A percentile compares a stretch with the other conserved stretches of the same genome.
phyloP scores from a whole-genome alignment of 2,113 vertebrate species.

The Anolis sagrei region DNA sequence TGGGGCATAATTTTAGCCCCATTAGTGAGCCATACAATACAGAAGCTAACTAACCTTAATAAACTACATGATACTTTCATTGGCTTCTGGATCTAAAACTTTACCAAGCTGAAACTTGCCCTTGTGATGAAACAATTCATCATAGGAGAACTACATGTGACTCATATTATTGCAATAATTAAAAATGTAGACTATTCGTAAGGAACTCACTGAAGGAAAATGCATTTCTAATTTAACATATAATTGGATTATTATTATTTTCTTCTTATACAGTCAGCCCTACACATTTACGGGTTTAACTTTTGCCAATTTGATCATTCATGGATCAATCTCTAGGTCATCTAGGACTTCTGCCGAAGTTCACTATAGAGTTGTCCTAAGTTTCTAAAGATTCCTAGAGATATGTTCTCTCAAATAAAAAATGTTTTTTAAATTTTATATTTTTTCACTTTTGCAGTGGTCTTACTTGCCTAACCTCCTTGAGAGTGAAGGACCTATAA shows the following conservation, averaged over 20 bases:
- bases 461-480: too few relatives aligned
- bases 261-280: neutral
- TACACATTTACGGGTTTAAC: too few relatives aligned
- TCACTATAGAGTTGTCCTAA: too few relatives aligned
- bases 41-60: conserved; percentile 14
- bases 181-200: conserved; percentile 9
- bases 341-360: too few relatives aligned
- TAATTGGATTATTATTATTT: neutral
- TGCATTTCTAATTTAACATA: neutral
- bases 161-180: conserved; percentile 3
- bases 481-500: too few relatives aligned
- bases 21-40: neutral
- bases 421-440: too few relatives aligned
- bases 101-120: conserved; percentile 13
- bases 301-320: too few relatives aligned
- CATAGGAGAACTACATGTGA: neutral
- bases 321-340: too few relatives aligned
- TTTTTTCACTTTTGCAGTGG: too few relatives aligned
- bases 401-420: too few relatives aligned
- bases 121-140: neutral
- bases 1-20: neutral
- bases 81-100: conserved; percentile 3
- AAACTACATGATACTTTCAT: neutral
- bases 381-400: too few relatives aligned
- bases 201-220: neutral